These are phyloP conservation scores for Lepus townsendii DNA, from an alignment of 2,797 vertebrate genomes.

Conservation along the genomic window DNA sequence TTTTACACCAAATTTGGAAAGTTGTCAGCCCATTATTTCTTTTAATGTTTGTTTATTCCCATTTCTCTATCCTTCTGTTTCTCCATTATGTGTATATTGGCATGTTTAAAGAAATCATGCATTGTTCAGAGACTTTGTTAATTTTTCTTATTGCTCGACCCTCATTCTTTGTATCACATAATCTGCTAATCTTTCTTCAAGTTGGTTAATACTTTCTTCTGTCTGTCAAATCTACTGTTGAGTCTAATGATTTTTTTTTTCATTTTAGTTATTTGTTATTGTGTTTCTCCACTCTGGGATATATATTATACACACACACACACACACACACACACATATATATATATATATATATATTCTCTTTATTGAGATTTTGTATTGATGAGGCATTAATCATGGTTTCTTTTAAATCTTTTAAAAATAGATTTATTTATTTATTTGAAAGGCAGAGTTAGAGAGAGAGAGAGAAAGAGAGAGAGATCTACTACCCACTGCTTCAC, in stretches of 20 bases:
- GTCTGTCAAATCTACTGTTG: neutral
- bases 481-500: too few species aligned
- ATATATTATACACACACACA: neutral
- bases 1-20: conserved; percentile 14
- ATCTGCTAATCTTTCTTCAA: conserved; percentile 11
- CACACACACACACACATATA: too few species aligned
- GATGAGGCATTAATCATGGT: neutral
- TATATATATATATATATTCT: neutral
- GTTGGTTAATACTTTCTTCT: conserved; percentile 27
- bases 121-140: neutral
- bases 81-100: neutral
- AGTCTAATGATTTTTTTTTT: neutral
- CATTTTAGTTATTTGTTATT: neutral
- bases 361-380: conserved; percentile 25
- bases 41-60: neutral
- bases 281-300: neutral
- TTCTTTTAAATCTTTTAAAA: neutral
- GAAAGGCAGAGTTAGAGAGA: too few species aligned
- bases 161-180: conserved; percentile 34
- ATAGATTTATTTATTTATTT: too few species aligned
- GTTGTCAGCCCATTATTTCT: conserved; percentile 12
- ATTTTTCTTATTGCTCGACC: conserved; percentile 3
- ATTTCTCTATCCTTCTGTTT: conserved; percentile 5
- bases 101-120: neutral
- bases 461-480: too few species aligned